A percentile compares a stretch with the other conserved stretches of the same genome.
Evolutionary conservation across 2,888 invertebrate species (phyloP).

Genomic region (Nomada lathburiana): DNA sequence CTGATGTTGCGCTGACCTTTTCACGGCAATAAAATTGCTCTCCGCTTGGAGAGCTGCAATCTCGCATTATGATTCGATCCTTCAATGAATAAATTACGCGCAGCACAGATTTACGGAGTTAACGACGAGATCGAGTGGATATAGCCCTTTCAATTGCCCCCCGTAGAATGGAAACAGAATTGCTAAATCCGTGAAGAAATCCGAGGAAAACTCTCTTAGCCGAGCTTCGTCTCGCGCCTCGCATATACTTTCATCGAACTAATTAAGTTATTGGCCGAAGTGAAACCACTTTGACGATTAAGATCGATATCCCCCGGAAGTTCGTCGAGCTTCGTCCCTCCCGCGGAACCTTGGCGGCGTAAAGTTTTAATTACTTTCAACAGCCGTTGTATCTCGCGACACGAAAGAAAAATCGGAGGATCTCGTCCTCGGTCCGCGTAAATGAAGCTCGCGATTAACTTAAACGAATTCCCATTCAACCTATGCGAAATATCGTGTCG

Average conservation of each 20-base stretch:
- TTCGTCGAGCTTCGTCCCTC: neutral
- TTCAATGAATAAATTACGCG: conserved; percentile 39
- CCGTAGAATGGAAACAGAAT: neutral
- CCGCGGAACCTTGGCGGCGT: neutral
- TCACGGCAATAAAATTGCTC: conserved; percentile 38
- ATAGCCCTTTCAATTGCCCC: neutral
- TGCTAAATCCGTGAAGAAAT: neutral
- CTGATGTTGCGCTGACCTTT: conserved; percentile 49
- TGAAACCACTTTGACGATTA: conserved; percentile 1
- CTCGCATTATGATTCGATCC: conserved; percentile 37
- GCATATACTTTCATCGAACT: neutral
- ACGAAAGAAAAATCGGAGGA: conserved; percentile 8
- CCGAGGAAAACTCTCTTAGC: neutral
- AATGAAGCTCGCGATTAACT: conserved; percentile 22
- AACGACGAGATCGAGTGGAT: conserved; percentile 1
- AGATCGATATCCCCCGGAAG: neutral
- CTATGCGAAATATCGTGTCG: conserved; percentile 29
- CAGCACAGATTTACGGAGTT: conserved; percentile 19
- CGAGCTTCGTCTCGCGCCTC: neutral
- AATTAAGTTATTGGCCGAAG: neutral
- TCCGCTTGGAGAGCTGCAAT: conserved; percentile 33
- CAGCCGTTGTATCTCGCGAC: neutral
- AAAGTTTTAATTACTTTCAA: conserved; percentile 35
- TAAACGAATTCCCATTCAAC: conserved; percentile 35
- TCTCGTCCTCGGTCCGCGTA: neutral